Evolutionary conservation across 37 sponge, comb jelly and placozoan species (phyloP), one percentile per base, ranked within the genome.

Genomic region (Bolinopsis microptera): DNA sequence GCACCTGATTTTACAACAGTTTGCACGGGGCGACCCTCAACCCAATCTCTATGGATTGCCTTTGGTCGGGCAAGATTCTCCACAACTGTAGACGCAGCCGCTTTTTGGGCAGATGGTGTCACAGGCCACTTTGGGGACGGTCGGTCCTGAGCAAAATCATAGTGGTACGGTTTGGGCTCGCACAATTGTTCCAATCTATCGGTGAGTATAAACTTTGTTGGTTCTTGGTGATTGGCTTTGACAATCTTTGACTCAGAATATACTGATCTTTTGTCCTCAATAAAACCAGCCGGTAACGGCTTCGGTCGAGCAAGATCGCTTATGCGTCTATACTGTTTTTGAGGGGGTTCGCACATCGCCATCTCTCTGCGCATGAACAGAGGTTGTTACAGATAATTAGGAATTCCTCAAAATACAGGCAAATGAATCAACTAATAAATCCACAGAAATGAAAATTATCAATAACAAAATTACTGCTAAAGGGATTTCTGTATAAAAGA

Each of bases 221-320:
- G 38, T 35, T 35, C 38, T 30, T 72, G 26, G 30, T 24, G 83
- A 36, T 82, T 82, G 24, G 22, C 38, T 36, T 82, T 82, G 16
- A 82, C 83, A 9, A 82, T 82, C 38, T 82, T 82, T 0, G 83
- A 82, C 23, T 82, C 83, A 24, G 83, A 32, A 82, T 82, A 82
- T 23, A 82, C 83, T 9, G 83, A 82, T 36, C 83, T 33, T 35
- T 82, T 82, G 38, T 82, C 83, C 31, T 82, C 83, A 35, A 82
- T 82, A 35, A 82, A 82, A 32, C 83, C 83, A 82, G 83, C 83
- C 2, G 83, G 83, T 36, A 82, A 35, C 3, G 83, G 83, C 23
- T 82, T 82, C 23, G 83, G 38, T 82, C 38, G 24, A 30, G 83
- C 35, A 21, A 82, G 38, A 3, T 82, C 83, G 38, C 3, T 9